Evolutionary conservation across 2,113 vertebrate genomes (phyloP).

Genomic region (Nipponia nippon): DNA sequence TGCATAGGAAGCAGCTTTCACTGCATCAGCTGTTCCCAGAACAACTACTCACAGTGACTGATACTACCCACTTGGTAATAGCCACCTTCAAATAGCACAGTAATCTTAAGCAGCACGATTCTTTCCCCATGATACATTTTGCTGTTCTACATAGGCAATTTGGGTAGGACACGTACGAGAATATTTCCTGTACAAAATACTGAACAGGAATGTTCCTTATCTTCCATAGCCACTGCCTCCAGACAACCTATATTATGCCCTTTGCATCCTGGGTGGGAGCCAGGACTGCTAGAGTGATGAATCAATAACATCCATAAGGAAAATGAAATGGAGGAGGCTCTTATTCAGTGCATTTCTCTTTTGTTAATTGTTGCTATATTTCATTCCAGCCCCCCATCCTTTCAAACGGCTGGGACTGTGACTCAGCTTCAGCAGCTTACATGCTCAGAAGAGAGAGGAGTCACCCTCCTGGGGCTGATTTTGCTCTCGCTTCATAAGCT

Average conservation of each 20-base stretch:
- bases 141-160: background rate
- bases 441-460: background rate
- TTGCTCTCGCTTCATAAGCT: background rate
- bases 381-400: slow-evolving; percentile 11
- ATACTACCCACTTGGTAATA: background rate
- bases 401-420: background rate
- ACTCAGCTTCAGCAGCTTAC: slow-evolving; percentile 24
- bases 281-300: slow-evolving; percentile 19
- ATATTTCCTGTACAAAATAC: background rate
- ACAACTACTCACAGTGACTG: background rate
- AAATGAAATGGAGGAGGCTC: slow-evolving; percentile 48
- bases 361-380: slow-evolving; percentile 50
- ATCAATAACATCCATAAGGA: slow-evolving; percentile 48
- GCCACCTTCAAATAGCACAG: slow-evolving; percentile 29
- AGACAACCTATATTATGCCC: slow-evolving; percentile 9
- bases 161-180: background rate
- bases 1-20: background rate
- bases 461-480: slow-evolving; percentile 16
- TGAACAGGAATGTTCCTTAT: background rate
- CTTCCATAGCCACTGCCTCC: slow-evolving; percentile 10
- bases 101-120: background rate
- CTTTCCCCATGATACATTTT: background rate
- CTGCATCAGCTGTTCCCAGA: background rate
- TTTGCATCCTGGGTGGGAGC: slow-evolving; percentile 13
- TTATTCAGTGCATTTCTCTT: slow-evolving; percentile 32